Evolutionary conservation across 2,797 vertebrate species (phyloP).

Genomic region (Phyllotis vaccarum): DNA sequence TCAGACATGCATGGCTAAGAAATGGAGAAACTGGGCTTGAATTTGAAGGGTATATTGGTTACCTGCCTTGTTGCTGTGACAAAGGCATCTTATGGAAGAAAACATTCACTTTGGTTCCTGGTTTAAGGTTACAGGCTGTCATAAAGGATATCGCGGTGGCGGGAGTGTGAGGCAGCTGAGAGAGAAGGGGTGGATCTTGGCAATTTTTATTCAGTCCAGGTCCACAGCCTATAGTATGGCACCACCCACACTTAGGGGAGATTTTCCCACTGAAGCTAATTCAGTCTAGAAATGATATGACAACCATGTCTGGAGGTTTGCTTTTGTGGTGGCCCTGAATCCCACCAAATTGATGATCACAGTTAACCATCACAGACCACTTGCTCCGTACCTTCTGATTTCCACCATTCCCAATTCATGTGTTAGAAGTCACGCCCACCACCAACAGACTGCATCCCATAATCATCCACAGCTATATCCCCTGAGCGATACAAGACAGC

Average conservation of each 20-base stretch:
- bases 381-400: neutral
- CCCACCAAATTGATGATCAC: neutral
- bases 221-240: too few relatives aligned
- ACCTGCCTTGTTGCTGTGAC: neutral
- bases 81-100: neutral
- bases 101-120: neutral
- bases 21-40: neutral
- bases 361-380: neutral
- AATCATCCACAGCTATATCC: neutral
- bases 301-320: neutral
- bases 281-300: neutral
- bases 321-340: neutral
- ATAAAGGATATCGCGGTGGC: neutral
- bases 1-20: neutral
- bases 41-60: neutral
- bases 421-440: constrained; percentile 51
- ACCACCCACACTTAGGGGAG: neutral
- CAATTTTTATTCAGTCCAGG: neutral
- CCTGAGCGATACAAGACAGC: neutral
- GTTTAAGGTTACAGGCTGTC: neutral
- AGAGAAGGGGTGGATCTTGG: neutral
- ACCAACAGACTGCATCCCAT: neutral
- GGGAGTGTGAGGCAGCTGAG: neutral
- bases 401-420: neutral
- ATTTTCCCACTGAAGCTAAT: neutral